Evolutionary conservation across 2,888 invertebrate genomes (phyloP).

Genomic region (Epinotia brunnichana): DNA sequence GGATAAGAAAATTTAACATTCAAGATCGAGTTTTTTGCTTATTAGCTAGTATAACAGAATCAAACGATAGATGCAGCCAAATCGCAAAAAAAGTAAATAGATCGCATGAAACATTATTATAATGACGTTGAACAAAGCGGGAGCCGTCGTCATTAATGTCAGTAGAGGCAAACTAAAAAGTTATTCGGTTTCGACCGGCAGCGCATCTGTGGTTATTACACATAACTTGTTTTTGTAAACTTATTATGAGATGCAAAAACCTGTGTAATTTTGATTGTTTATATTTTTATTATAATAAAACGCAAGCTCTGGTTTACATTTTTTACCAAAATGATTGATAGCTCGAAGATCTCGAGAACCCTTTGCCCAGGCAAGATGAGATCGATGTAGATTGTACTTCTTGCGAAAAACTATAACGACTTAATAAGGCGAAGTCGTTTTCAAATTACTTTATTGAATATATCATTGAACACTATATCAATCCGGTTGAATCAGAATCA

Average conservation of each 20-base stretch:
- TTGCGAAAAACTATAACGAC: neutral
- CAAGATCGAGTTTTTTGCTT: slow-evolving; percentile 61
- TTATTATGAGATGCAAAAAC: slow-evolving; percentile 46
- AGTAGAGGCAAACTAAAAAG: slow-evolving; percentile 46
- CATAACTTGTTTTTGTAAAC: slow-evolving; percentile 45
- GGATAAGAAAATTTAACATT: slow-evolving; percentile 45
- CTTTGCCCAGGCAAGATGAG: slow-evolving; percentile 10
- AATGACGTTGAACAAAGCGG: slow-evolving; percentile 58
- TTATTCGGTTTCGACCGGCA: slow-evolving; percentile 43
- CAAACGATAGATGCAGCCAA: slow-evolving; percentile 51
- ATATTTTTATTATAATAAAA: slow-evolving; percentile 42
- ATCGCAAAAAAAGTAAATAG: slow-evolving; percentile 60
- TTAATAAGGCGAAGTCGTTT: neutral
- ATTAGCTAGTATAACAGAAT: slow-evolving; percentile 56
- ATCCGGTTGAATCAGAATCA: neutral
- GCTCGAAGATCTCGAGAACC: slow-evolving; percentile 27
- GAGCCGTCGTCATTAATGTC: slow-evolving; percentile 53
- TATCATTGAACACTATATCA: neutral
- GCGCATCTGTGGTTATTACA: slow-evolving; percentile 45
- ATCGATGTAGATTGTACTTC: neutral
- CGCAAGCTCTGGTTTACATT: slow-evolving; percentile 9
- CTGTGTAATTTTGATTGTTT: slow-evolving; percentile 46
- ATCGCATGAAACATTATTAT: slow-evolving; percentile 58
- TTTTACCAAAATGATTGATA: slow-evolving; percentile 43
- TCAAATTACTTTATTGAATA: neutral